Conservation (phyloP, 2,888 invertebrate genomes). For the Argyresthia albistria region DNA sequence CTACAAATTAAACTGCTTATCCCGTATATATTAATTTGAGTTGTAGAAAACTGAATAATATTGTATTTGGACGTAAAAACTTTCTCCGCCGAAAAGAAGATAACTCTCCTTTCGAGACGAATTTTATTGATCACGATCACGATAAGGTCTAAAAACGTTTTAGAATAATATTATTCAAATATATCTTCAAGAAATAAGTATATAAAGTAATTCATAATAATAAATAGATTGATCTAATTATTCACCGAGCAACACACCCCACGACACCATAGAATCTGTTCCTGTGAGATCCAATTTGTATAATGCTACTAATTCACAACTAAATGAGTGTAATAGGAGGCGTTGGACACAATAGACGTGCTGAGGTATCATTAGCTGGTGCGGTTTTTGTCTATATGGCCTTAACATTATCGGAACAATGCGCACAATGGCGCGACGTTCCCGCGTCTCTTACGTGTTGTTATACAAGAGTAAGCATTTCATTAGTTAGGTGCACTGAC, state of each 20-base stretch:
- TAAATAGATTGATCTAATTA: too few species aligned
- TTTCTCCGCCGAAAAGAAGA: neutral
- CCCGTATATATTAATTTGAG: neutral
- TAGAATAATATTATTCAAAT: too few species aligned
- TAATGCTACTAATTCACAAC: neutral
- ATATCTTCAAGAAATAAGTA: too few species aligned
- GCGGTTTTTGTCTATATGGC: constrained; percentile 41
- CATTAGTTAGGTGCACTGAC: constrained; percentile 24
- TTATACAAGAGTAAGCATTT: constrained; percentile 56
- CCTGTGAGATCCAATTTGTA: neutral
- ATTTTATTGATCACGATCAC: too few species aligned
- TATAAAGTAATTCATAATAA: too few species aligned
- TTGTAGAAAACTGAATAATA: neutral
- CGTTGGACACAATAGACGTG: constrained; percentile 11
- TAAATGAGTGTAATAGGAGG: neutral
- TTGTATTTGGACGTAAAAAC: neutral
- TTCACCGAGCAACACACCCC: too few species aligned
- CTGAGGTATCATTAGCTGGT: constrained; percentile 17
- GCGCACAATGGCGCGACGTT: constrained; percentile 46
- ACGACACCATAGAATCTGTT: neutral
- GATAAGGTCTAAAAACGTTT: too few species aligned
- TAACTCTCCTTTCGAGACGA: too few species aligned
- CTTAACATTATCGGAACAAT: constrained; percentile 64
- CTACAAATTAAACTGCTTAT: neutral
- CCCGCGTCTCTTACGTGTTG: constrained; percentile 60